Base-by-base conservation (phyloP, 1,140 invertebrate genomes). In the Pseudomyrmex pallidus region DNA sequence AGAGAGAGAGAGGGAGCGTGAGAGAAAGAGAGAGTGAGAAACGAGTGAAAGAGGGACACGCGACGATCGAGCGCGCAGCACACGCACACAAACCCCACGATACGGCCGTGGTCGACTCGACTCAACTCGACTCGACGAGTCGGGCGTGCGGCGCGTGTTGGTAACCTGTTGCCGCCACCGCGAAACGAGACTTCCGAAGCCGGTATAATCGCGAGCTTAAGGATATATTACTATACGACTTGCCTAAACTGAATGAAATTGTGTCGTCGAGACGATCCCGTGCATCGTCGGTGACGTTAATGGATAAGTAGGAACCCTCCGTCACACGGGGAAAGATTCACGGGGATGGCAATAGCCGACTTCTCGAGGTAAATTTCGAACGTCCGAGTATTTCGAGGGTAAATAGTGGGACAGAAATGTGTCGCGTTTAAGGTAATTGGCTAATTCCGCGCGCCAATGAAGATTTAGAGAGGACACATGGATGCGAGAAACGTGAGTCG, bases 131-230 rank as follows among this genome's bases (percentile, higher is more conserved):
- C 35, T 87, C 87, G 83, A 67, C 87, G 61, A 87, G 63, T 87
- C 87, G 86, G 35, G 56, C 86, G 66, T 84, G 68, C 74, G 84
- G 84, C 89, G 88, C 87, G 87, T 89, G 88, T 82, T 82, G 85
- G 73, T 89, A 90, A 89, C 85, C 84, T 90, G 86, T 91, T 90
- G 90, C 90, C 84, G 77, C 87, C 87, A 74, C 83, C 73, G 77
- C 76, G 87, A 89, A 35, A 89, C 82, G 73, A 89, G 85, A 86
- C 80, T 89, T 72, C 44, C 73, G 87, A 83, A 84, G 87, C 88
- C 87, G 87, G 85, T 89, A 35, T 35, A 89, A 89, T 89, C 88
- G 85, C 74, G 82, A 89, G 88, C 85, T 89, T 89, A 89, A 89
- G 74, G 87, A 89, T 89, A 86, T 87, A 88, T 88, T 88, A 73